Conservation (phyloP, 2,113 vertebrate genomes). For the Nothocercus julius region DNA sequence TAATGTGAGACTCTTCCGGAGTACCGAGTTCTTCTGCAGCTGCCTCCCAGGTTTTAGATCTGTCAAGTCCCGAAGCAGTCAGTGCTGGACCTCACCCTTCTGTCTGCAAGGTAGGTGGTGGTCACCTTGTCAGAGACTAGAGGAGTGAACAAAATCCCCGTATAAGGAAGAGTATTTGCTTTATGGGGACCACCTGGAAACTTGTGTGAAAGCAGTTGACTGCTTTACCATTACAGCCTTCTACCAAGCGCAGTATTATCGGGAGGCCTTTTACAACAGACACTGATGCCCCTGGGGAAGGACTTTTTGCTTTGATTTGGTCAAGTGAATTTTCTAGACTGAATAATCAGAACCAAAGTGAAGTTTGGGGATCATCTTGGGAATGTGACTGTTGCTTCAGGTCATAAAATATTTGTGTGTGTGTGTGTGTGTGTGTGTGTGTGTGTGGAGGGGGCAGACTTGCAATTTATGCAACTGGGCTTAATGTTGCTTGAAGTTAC, state of each 20-base stretch:
- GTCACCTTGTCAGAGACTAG: background rate
- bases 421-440: background rate
- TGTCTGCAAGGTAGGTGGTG: background rate
- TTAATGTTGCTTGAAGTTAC: background rate
- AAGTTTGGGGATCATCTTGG: background rate
- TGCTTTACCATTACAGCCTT: background rate
- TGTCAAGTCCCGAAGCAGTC: background rate
- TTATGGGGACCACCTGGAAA: background rate
- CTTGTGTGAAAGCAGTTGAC: background rate
- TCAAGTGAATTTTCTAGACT: background rate
- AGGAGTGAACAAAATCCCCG: background rate
- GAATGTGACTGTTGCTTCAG: background rate
- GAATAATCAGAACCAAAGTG: background rate
- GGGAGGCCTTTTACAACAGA: background rate
- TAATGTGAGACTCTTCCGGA: background rate
- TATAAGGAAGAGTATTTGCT: background rate
- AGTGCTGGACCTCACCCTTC: background rate
- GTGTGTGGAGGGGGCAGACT: background rate
- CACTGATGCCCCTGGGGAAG: fast-evolving
- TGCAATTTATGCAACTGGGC: background rate
- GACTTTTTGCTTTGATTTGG: background rate
- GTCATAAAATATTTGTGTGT: background rate
- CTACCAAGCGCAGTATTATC: background rate
- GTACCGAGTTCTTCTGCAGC: background rate
- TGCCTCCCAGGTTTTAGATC: background rate